These are phyloP conservation scores for Chaetophractus vellerosus DNA, from an alignment of 2,797 vertebrate species.

Conservation along the genomic window DNA sequence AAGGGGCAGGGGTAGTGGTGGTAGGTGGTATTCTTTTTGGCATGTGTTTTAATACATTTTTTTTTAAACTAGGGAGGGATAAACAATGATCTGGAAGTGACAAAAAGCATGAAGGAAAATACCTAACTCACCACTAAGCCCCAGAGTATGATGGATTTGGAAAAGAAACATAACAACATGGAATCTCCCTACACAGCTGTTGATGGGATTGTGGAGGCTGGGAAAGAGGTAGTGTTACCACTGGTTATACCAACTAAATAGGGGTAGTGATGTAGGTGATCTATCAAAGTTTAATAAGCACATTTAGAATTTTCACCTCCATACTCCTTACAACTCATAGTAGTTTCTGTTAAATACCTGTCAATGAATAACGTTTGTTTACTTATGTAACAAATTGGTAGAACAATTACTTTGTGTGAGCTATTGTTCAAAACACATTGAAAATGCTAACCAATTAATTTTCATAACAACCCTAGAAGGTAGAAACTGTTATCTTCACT, in stretches of 20 bases:
- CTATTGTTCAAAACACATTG: neutral
- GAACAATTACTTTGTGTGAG: neutral
- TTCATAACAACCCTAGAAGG: neutral
- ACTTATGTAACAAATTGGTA: neutral
- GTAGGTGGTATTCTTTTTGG: neutral
- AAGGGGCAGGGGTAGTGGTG: too few relatives aligned
- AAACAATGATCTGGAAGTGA: neutral
- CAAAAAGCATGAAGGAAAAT: neutral
- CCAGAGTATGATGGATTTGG: neutral
- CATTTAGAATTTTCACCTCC: neutral
- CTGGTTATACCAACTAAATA: neutral
- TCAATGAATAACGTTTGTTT: neutral
- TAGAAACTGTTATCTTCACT: neutral
- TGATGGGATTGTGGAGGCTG: neutral
- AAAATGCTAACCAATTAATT: neutral
- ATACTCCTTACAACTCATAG: neutral
- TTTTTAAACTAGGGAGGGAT: neutral
- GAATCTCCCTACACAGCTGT: neutral
- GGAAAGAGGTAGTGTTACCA: neutral
- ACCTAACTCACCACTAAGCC: neutral
- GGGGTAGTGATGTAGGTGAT: neutral
- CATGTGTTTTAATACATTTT: neutral
- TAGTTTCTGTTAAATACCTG: neutral
- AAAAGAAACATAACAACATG: neutral
- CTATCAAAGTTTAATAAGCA: neutral